Evolutionary conservation across 2,888 invertebrate genomes (phyloP).

Genomic region (Melinopterus prodromus): DNA sequence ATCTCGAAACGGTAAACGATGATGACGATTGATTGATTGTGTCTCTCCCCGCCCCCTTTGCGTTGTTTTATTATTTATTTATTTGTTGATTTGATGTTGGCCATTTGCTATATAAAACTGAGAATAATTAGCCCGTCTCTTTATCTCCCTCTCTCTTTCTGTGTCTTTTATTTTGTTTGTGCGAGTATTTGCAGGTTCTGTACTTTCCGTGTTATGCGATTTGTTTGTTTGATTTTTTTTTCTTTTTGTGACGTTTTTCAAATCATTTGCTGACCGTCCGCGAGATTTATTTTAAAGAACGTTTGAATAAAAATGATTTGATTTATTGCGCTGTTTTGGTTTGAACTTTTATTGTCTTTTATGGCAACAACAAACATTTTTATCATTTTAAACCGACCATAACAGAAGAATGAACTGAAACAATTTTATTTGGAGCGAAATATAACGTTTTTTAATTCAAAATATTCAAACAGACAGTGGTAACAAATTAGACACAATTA

Average conservation of each 20-base stretch:
- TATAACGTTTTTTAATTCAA: too few species aligned
- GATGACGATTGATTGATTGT: neutral
- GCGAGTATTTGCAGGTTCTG: neutral
- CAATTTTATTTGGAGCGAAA: too few species aligned
- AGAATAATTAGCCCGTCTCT: neutral
- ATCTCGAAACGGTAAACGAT: conserved; percentile 11
- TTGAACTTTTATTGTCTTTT: too few species aligned
- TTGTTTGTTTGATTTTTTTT: neutral
- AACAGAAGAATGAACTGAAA: too few species aligned
- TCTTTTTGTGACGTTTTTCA: neutral
- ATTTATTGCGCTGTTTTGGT: too few species aligned
- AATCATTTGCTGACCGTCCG: neutral
- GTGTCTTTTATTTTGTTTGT: neutral
- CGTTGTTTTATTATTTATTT: neutral
- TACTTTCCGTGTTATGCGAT: neutral
- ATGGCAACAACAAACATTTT: too few species aligned
- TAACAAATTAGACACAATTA: too few species aligned
- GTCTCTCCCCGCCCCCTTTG: neutral
- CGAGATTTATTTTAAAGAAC: neutral
- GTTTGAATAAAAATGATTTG: too few species aligned
- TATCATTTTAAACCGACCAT: too few species aligned
- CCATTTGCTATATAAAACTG: too few species aligned
- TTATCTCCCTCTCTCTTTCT: neutral
- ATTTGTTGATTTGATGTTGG: neutral
- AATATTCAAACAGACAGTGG: too few species aligned